Evolutionary conservation across 2,888 invertebrate genomes (phyloP).

Genomic region (Endotricha flammealis): DNA sequence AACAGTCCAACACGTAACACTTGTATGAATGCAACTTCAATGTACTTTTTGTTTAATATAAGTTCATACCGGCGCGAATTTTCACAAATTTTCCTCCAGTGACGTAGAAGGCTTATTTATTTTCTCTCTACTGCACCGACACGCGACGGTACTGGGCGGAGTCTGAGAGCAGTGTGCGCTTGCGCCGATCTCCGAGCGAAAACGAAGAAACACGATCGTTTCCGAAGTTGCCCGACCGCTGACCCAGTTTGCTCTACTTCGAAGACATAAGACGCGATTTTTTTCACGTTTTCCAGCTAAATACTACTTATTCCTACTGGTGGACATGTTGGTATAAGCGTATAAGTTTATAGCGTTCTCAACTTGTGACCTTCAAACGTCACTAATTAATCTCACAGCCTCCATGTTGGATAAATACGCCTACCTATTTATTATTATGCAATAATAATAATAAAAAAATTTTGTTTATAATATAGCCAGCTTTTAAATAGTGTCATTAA

Average conservation of each 20-base stretch:
- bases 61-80: constrained; percentile 46
- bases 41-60: constrained; percentile 31
- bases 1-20: constrained; percentile 61
- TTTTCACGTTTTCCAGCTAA: constrained; percentile 74
- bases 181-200: constrained; percentile 44
- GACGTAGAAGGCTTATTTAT: constrained; percentile 43
- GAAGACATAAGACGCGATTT: constrained; percentile 61
- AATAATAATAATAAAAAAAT: no score
- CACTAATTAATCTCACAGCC: no score
- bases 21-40: constrained; percentile 25
- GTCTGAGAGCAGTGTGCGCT: constrained; percentile 60
- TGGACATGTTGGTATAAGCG: constrained; percentile 20
- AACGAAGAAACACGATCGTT: constrained; percentile 49
- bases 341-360: no score
- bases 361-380: no score
- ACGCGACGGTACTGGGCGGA: constrained; percentile 58
- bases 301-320: constrained; percentile 44
- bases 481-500: no score
- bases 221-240: constrained; percentile 57
- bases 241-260: constrained; percentile 71
- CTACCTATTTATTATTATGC: no score
- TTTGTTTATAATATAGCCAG: no score
- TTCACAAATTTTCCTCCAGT: constrained; percentile 53
- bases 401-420: no score
- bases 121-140: constrained; percentile 29